Percentiles rank a stretch among this genome's conserved stretches.
These are phyloP conservation scores for Montipora capricornis DNA, from an alignment of 64 coral and sea anemone genomes.

Conservation along the genomic window DNA sequence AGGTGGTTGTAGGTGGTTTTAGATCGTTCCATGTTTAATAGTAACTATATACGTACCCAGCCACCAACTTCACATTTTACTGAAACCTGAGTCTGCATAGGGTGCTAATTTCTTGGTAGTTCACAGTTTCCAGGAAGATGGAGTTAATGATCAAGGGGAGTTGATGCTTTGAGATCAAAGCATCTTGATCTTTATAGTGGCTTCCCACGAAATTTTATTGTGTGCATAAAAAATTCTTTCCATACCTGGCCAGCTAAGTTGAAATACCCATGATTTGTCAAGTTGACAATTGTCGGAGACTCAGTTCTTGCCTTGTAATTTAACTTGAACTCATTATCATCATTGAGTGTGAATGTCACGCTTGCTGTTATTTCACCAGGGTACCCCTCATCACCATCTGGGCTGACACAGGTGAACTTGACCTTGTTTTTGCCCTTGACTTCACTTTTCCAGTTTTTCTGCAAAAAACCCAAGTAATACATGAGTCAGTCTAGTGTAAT, in stretches of 20 bases:
- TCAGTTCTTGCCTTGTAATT: constrained; percentile 74
- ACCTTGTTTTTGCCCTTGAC: constrained; percentile 61
- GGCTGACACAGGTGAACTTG: constrained; percentile 71
- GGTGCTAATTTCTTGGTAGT: too few relatives aligned
- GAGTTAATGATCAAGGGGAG: too few relatives aligned
- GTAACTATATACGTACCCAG: too few relatives aligned
- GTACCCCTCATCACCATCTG: constrained; percentile 86
- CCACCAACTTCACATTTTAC: too few relatives aligned
- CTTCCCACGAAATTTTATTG: too few relatives aligned
- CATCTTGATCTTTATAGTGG: too few relatives aligned
- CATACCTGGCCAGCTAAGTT: constrained; percentile 97
- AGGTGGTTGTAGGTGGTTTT: too few relatives aligned
- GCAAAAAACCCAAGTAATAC: neutral
- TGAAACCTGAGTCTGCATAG: too few relatives aligned
- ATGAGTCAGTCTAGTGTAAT: neutral
- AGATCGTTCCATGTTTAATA: too few relatives aligned
- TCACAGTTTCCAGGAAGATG: too few relatives aligned
- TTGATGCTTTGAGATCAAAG: too few relatives aligned
- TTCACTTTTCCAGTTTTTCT: constrained; percentile 49
- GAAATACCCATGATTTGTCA: constrained; percentile 93
- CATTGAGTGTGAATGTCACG: constrained; percentile 69
- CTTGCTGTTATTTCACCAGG: constrained; percentile 82
- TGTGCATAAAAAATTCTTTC: neutral
- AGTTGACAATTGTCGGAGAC: constrained; percentile 81
- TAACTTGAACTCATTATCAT: constrained; percentile 87